Base-by-base conservation (phyloP, 2,888 invertebrate species). In the Sphaerophoria taeniata region DNA sequence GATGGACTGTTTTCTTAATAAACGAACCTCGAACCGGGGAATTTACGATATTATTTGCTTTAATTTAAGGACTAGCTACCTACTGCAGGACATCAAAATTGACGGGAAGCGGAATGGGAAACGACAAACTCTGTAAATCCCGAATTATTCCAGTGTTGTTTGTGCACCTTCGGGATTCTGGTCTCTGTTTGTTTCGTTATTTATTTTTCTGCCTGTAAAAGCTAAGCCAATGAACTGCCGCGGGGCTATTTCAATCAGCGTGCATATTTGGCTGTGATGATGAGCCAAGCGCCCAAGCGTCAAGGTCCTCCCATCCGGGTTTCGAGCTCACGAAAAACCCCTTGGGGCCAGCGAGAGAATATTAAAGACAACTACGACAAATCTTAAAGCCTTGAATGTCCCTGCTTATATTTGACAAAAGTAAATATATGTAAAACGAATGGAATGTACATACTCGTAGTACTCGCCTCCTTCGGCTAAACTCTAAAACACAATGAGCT, bases 171-270 rank as follows among this genome's bases (percentile, higher is more conserved):
- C n/a, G 53, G 65, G 53, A 51, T 51, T 34, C 12, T 60, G 43
- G 24, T 43, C 31, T 45, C 45, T 53, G 45, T 72, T 69, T 73
- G 45, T 43, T 58, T 71, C 9, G n/a, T 34, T 73, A 47, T 53
- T 65, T 53, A 58, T 43, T 43, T 6, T 61, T 67, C 39, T 43
- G 24, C 43, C 9, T 16, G 9, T 43, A 6, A 12, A 72, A 60
- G 60, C 14, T 39, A 71, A 67, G 71, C 76, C 71, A 81, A 67
- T 76, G 76, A 81, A 81, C 70, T 65, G 71, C 81, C 47, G 56
- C 34, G 49, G 53, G 81, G 76, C 65, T 47, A 71, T 76, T 76
- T 31, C 81, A 81, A 76, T 81, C 81, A 76, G 45, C 24, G 14
- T 56, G 60, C 72, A 69, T 63, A 69, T 73, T 79, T 61, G 45